A percentile compares a stretch with the other conserved stretches of the same genome.
These are phyloP conservation scores for Drosophila siamana DNA, from an alignment of 2,888 invertebrate species.

Conservation along the genomic window DNA sequence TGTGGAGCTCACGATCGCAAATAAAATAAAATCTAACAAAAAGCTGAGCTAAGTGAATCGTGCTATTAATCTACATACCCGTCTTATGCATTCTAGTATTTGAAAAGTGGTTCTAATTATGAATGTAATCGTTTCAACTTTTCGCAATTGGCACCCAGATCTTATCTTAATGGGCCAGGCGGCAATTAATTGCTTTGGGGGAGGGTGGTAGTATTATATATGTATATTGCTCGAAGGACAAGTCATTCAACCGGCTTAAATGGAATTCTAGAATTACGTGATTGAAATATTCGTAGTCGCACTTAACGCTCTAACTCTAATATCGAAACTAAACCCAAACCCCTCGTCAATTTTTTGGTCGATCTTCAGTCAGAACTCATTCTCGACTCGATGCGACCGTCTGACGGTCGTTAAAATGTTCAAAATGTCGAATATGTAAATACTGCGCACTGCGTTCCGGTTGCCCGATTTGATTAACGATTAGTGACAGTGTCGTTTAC, in stretches of 20 bases:
- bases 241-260: constrained; percentile 56
- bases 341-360: constrained; percentile 27
- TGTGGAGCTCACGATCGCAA: constrained; percentile 9
- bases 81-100: constrained; percentile 9
- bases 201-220: background rate
- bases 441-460: constrained; percentile 69
- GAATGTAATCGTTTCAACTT: constrained; percentile 11
- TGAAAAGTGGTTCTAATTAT: constrained; percentile 36
- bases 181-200: background rate
- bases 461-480: constrained; percentile 70
- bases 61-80: constrained; percentile 36
- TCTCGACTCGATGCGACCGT: background rate
- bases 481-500: constrained; percentile 49
- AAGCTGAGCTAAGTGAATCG: background rate
- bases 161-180: constrained; percentile 23
- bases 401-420: constrained; percentile 22
- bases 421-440: constrained; percentile 63
- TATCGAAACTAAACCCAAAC: background rate
- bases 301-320: constrained; percentile 1
- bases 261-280: constrained; percentile 17
- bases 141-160: constrained; percentile 19
- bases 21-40: constrained; percentile 4
- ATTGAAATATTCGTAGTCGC: constrained; percentile 18
- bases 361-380: constrained; percentile 44
- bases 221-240: constrained; percentile 20